A percentile compares a stretch with the other conserved stretches of the same genome.
phyloP scores from a whole-genome alignment of 2,113 vertebrate species.

The Scartelaos histophorus region DNA sequence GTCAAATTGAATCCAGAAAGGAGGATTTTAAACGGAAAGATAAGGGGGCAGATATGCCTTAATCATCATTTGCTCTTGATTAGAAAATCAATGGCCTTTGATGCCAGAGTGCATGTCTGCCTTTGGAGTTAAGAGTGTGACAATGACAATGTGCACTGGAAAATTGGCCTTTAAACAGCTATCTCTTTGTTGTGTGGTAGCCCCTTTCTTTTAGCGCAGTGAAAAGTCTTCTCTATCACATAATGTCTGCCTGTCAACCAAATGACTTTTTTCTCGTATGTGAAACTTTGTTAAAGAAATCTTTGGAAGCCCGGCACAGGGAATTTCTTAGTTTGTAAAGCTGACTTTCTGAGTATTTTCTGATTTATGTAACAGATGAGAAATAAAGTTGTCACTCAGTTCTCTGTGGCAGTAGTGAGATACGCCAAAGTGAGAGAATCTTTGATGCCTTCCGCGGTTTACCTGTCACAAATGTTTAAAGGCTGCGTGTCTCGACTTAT shows the following conservation, averaged over 20 bases:
- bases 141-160: slow-evolving; percentile 77
- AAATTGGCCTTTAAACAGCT: slow-evolving; percentile 77
- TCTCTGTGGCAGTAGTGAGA: slow-evolving; percentile 68
- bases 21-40: slow-evolving; percentile 77
- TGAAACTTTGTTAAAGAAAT: slow-evolving; percentile 74
- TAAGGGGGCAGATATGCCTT: slow-evolving; percentile 79
- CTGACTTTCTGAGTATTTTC: slow-evolving; percentile 66
- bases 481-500: slow-evolving; percentile 42
- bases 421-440: slow-evolving; percentile 65
- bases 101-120: slow-evolving; percentile 77
- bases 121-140: slow-evolving; percentile 78
- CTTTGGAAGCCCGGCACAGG: slow-evolving; percentile 62
- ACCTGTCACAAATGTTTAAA: slow-evolving; percentile 67
- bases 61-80: slow-evolving; percentile 80
- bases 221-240: slow-evolving; percentile 74
- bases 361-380: slow-evolving; percentile 72
- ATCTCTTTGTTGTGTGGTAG: slow-evolving; percentile 73
- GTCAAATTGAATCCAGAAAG: slow-evolving; percentile 77
- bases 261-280: slow-evolving; percentile 69
- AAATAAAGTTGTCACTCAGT: slow-evolving; percentile 77
- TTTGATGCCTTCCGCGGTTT: slow-evolving; percentile 71
- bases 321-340: slow-evolving; percentile 70
- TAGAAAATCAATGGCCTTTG: slow-evolving; percentile 83
- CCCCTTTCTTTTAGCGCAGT: slow-evolving; percentile 69
- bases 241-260: slow-evolving; percentile 75